These are phyloP conservation scores for Lepilemur septentrionalis DNA, from an alignment of 2,797 vertebrate genomes.

Conservation along the genomic window DNA sequence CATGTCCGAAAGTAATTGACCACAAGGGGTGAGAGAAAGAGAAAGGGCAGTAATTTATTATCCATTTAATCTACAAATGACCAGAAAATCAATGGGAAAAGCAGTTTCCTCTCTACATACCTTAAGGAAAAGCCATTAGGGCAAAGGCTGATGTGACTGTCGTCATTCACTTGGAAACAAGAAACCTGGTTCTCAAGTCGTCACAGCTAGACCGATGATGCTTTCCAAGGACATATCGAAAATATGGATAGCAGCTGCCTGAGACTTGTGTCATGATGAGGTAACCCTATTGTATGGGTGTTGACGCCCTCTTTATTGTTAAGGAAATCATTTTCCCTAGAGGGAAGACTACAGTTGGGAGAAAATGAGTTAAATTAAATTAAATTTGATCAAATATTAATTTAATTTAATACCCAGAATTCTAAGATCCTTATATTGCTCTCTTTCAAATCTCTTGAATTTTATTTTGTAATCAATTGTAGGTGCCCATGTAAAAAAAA, in stretches of 20 bases:
- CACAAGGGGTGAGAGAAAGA: not conserved
- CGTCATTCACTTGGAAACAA: conserved; percentile 62
- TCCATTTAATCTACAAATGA: conserved; percentile 46
- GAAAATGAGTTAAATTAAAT: not conserved
- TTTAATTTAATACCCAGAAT: not conserved
- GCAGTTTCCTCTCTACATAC: not conserved
- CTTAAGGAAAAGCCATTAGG: conserved; percentile 70
- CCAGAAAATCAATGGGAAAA: conserved; percentile 51
- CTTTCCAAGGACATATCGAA: conserved; percentile 23
- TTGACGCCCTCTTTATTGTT: conserved; percentile 7
- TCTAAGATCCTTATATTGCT: not conserved
- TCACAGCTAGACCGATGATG: not conserved
- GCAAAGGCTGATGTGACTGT: not conserved
- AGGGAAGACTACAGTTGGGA: not conserved
- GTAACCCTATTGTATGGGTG: not conserved
- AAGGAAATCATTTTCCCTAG: conserved; percentile 20
- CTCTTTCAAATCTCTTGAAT: not conserved
- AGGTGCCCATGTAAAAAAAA: not conserved
- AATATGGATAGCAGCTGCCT: conserved; percentile 38
- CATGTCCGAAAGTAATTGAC: conserved; percentile 57
- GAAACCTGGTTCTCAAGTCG: conserved; percentile 31
- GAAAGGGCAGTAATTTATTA: conserved; percentile 20
- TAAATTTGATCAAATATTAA: not conserved
- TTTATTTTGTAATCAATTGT: not conserved
- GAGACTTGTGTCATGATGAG: not conserved